Percentiles rank a stretch among this genome's conserved stretches.
phyloP scores from a whole-genome alignment of 2,888 invertebrate genomes.

The Lomographa bimaculata region DNA sequence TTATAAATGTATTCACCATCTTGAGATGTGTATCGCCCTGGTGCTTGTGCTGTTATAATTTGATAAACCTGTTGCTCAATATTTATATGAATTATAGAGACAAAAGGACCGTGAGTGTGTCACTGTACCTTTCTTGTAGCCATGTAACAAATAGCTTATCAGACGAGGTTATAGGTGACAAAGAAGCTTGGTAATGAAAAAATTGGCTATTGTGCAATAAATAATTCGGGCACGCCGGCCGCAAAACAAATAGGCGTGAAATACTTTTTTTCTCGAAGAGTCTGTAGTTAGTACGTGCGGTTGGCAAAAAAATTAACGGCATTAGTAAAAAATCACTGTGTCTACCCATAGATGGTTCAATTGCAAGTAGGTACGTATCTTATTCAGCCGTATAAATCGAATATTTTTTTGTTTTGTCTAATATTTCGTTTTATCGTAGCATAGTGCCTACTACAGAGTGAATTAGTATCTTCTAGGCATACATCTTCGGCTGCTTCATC shows the following conservation, averaged over 20 bases:
- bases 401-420: too few relatives aligned
- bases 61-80: conserved; percentile 72
- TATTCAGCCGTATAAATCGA: too few relatives aligned
- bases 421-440: too few relatives aligned
- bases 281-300: conserved; percentile 37
- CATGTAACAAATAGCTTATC: conserved; percentile 76
- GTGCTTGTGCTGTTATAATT: conserved; percentile 68
- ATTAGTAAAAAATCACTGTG: too few relatives aligned
- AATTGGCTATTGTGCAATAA: conserved; percentile 59
- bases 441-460: too few relatives aligned
- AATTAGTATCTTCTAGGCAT: too few relatives aligned
- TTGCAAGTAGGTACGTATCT: too few relatives aligned
- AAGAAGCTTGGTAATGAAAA: conserved; percentile 64
- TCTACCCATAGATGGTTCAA: too few relatives aligned
- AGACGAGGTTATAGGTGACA: conserved; percentile 78
- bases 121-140: conserved; percentile 63
- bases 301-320: conserved; percentile 19
- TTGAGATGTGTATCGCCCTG: conserved; percentile 62
- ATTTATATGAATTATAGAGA: conserved; percentile 74
- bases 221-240: conserved; percentile 50
- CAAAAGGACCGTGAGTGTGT: conserved; percentile 69
- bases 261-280: conserved; percentile 52
- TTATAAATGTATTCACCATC: conserved; percentile 58
- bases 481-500: too few relatives aligned
- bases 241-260: conserved; percentile 58